These are phyloP conservation scores for Drosophila prolongata DNA, from an alignment of 2,888 invertebrate genomes.

Conservation along the genomic window DNA sequence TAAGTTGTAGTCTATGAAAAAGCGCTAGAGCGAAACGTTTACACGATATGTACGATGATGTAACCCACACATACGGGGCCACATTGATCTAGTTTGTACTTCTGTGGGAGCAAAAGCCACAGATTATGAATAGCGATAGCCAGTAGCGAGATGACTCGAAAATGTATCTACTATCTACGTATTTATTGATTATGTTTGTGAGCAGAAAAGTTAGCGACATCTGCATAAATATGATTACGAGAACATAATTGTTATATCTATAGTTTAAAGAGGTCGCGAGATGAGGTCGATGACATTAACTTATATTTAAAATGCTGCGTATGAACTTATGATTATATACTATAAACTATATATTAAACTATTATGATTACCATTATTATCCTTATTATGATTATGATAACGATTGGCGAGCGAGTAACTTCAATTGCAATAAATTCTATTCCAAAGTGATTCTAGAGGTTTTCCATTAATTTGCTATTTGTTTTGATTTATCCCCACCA, in stretches of 20 bases:
- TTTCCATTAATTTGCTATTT: slow-evolving; percentile 12
- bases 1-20: slow-evolving; percentile 25
- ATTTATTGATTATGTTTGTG: slow-evolving; percentile 26
- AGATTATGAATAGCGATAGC: slow-evolving; percentile 35
- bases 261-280: slow-evolving; percentile 37
- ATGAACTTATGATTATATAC: slow-evolving; percentile 82
- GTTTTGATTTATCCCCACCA: not conserved
- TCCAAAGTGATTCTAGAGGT: slow-evolving; percentile 16
- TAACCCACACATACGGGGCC: slow-evolving; percentile 66
- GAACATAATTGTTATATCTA: slow-evolving; percentile 37
- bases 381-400: slow-evolving; percentile 42
- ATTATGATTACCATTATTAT: slow-evolving; percentile 41
- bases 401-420: slow-evolving; percentile 15
- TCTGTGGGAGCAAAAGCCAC: slow-evolving; percentile 36
- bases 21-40: slow-evolving; percentile 27
- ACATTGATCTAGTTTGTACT: slow-evolving; percentile 63
- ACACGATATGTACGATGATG: slow-evolving; percentile 29
- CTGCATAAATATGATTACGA: slow-evolving; percentile 41
- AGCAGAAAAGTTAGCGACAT: slow-evolving; percentile 17
- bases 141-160: slow-evolving; percentile 12
- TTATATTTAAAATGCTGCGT: slow-evolving; percentile 81
- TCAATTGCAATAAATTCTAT: slow-evolving; percentile 47
- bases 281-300: slow-evolving; percentile 42
- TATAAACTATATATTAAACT: slow-evolving; percentile 63
- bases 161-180: slow-evolving; percentile 34